Percentiles rank a stretch among this genome's conserved stretches.
Conservation (phyloP, 2,797 vertebrate genomes). For the Tympanoctomys barrerae region DNA sequence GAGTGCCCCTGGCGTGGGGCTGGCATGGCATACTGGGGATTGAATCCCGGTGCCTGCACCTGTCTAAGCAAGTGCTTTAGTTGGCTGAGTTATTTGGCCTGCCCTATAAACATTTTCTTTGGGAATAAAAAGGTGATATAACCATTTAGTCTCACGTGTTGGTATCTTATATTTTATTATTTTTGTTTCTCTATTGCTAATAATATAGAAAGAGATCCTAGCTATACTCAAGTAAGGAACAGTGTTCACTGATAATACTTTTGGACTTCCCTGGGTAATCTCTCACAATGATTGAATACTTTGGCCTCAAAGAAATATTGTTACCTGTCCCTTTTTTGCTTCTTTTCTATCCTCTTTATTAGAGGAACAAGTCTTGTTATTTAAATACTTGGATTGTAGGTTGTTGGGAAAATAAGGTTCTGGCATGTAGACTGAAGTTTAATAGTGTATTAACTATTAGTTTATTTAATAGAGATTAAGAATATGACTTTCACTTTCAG, state of each 20-base stretch:
- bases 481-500: constrained; percentile 3
- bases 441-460: constrained; percentile 9
- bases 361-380: constrained; percentile 35
- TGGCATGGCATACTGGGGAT: too few relatives aligned
- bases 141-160: constrained; percentile 23
- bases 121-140: neutral
- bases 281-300: too few relatives aligned
- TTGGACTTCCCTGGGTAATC: neutral
- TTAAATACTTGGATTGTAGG: constrained; percentile 44
- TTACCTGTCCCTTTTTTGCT: constrained; percentile 44
- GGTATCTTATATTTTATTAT: constrained; percentile 42
- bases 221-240: constrained; percentile 24
- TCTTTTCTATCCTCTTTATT: constrained; percentile 18
- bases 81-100: too few relatives aligned
- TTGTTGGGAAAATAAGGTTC: constrained; percentile 63
- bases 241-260: constrained; percentile 1
- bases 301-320: too few relatives aligned
- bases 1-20: too few relatives aligned
- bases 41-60: too few relatives aligned
- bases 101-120: constrained; percentile 33
- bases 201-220: constrained; percentile 39
- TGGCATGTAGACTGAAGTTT: constrained; percentile 44
- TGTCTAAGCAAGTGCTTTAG: too few relatives aligned
- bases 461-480: constrained; percentile 11
- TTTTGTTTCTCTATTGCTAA: constrained; percentile 54